These are phyloP conservation scores for Zootermopsis nevadensis DNA, from an alignment of 2,888 invertebrate genomes.

Conservation along the genomic window DNA sequence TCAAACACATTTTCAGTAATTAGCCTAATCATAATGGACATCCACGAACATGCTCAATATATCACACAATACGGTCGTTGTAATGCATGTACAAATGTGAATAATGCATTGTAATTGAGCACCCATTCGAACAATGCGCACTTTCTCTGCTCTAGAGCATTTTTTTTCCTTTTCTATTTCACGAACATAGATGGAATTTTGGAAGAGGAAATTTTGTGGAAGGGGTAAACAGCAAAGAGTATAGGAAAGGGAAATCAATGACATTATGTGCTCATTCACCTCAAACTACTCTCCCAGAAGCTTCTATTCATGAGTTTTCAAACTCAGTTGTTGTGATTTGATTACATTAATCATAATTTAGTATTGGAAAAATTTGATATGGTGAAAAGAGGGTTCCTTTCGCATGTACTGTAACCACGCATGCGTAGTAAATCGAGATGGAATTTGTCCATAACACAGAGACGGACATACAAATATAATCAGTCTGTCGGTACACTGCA, in stretches of 20 bases:
- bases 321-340: constrained; percentile 26
- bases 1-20: not conserved
- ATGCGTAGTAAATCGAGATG: not conserved
- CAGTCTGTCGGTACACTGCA: constrained; percentile 2
- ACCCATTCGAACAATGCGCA: constrained; percentile 13
- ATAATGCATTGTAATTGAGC: constrained; percentile 32
- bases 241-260: constrained; percentile 2
- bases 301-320: constrained; percentile 28
- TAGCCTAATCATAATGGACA: constrained; percentile 12
- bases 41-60: not conserved
- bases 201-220: not conserved
- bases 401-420: constrained; percentile 15
- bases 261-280: constrained; percentile 10
- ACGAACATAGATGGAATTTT: not conserved
- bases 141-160: constrained; percentile 25
- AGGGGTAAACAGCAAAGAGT: not conserved
- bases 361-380: not conserved
- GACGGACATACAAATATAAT: constrained; percentile 25
- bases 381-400: constrained; percentile 14
- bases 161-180: not conserved
- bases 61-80: not conserved
- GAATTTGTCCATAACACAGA: not conserved
- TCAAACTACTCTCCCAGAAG: not conserved
- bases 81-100: constrained; percentile 14
- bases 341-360: constrained; percentile 38